Evolutionary conservation across 2,113 vertebrate genomes (phyloP), one percentile per base, ranked within the genome.

Genomic region (Rhinolophus ferrumequinum): DNA sequence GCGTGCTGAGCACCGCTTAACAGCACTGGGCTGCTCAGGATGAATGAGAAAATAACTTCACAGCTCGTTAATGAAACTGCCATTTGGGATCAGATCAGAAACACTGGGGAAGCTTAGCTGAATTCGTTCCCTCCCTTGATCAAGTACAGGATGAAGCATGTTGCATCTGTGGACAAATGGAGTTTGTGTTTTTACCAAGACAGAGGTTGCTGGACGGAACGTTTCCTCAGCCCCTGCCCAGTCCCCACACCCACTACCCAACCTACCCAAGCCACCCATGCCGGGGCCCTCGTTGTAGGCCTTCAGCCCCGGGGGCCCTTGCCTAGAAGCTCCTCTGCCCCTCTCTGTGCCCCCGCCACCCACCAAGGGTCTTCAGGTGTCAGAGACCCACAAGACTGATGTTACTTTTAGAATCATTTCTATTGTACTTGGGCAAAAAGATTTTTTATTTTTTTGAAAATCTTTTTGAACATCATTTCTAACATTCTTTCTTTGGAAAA

Each of bases 1-100:
- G 33, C 83, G 10, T 62, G 88, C 88, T 92, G 58, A 52, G 84
- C 4, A 26, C 73, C 54, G 84, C 91, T 69, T 50, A 62, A 4
- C 41, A 38, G 56, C 77, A 69, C 14, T 15, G 35, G 76, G 26
- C 33, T 41, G 50, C 47, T 82, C 75, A 28, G 81, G 47, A 69
- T 95, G 81, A 82, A 75, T 70, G 58, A 52, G 88, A 95, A 94
- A 86, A 28, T 18, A 72, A 16, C 72, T 76, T 60, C 60, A 47
- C 73, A 77, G 75, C 21, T 92, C 83, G 77, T 26, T 77, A 54
- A 77, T 69, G 80, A 62, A 90, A 73, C 62, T 67, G 83, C 79
- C 69, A 73, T 58, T 64, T 69, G 75, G n/a, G 11, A 24, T 96
- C 79, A 80, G 0, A 38, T 92, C 79, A 79, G 67, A 80, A 67